These are phyloP conservation scores for Stenichneumon culpator DNA, from an alignment of 2,888 invertebrate genomes.

Conservation along the genomic window DNA sequence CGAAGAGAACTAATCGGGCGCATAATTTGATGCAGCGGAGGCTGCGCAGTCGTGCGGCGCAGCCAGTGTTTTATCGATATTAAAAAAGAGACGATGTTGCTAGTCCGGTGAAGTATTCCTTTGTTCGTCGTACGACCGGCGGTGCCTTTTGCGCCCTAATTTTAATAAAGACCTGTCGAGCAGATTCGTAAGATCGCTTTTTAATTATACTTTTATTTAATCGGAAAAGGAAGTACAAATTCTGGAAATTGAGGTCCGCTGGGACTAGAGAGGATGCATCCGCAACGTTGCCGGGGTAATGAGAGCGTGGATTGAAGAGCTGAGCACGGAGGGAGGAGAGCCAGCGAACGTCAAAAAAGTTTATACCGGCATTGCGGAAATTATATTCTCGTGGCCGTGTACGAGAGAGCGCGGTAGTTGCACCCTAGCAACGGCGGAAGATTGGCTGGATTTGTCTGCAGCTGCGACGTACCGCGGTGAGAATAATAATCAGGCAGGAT, in stretches of 20 bases:
- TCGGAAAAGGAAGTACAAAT: not conserved
- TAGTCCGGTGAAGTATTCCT: not conserved
- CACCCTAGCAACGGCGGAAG: constrained; percentile 6
- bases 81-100: not conserved
- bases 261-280: not conserved
- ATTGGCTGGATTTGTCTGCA: constrained; percentile 41
- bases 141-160: not conserved
- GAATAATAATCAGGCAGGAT: constrained; percentile 56
- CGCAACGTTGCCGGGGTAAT: not conserved
- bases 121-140: constrained; percentile 3
- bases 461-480: constrained; percentile 35
- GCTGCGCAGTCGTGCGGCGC: too few relatives aligned
- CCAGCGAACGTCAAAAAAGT: constrained; percentile 28
- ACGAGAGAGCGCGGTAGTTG: constrained; percentile 13
- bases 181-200: not conserved
- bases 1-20: too few relatives aligned
- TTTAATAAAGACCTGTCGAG: not conserved
- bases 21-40: too few relatives aligned
- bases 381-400: constrained; percentile 49
- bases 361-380: constrained; percentile 47
- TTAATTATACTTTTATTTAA: not conserved
- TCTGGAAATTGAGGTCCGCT: not conserved
- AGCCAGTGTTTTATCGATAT: not conserved
- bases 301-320: constrained; percentile 6
- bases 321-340: not conserved